Percentiles rank a stretch among this genome's conserved stretches.
Conservation (phyloP, 2,797 vertebrate species). For the Enteromius viviparus region DNA sequence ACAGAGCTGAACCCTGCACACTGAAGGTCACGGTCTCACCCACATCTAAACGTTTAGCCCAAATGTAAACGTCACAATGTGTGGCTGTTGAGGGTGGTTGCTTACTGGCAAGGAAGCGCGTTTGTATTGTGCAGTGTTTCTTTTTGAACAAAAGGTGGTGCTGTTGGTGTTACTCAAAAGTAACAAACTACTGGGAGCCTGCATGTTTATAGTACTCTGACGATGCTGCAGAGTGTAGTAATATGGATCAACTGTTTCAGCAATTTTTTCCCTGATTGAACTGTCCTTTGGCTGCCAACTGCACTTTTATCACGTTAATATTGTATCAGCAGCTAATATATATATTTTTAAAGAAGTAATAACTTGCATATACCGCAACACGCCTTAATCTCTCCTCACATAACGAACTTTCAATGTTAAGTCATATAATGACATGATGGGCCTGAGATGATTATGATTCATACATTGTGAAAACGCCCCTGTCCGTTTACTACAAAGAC, state of each 20-base stretch:
- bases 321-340: too few species aligned
- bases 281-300: not conserved
- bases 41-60: not conserved
- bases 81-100: not conserved
- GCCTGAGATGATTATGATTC: not conserved
- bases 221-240: not conserved
- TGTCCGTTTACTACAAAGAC: not conserved
- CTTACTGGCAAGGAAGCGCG: not conserved
- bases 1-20: not conserved
- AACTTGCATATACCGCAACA: not conserved
- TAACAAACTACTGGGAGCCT: not conserved
- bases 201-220: too few species aligned
- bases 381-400: not conserved
- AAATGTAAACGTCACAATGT: not conserved
- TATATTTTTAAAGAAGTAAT: not conserved
- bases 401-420: not conserved
- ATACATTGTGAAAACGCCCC: not conserved
- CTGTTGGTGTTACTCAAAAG: not conserved
- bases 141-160: slow-evolving; percentile 11
- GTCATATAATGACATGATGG: not conserved
- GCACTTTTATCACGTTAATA: not conserved
- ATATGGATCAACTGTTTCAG: not conserved
- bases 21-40: not conserved
- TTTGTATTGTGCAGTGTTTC: not conserved
- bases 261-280: not conserved